phyloP scores from a whole-genome alignment of 2,888 invertebrate species.

The Mesoligia furuncula region DNA sequence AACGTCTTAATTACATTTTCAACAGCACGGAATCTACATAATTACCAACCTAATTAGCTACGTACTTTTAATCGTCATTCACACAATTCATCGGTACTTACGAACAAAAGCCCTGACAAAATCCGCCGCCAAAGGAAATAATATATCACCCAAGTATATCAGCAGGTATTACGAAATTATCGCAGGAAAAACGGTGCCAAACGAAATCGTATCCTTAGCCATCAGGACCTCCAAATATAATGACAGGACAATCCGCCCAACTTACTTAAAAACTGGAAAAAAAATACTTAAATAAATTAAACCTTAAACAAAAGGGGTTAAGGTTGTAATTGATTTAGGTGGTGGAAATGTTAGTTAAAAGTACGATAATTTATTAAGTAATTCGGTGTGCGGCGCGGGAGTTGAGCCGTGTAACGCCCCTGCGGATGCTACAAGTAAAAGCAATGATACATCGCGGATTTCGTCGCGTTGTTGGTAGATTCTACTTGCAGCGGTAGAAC shows the following conservation, averaged over 20 bases:
- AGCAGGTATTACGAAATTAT: conserved; percentile 66
- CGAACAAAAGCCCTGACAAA: conserved; percentile 53
- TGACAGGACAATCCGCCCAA: conserved; percentile 79
- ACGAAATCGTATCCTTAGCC: conserved; percentile 83
- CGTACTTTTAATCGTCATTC: conserved; percentile 6
- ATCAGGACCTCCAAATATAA: conserved; percentile 83
- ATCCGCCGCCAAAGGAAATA: conserved; percentile 56
- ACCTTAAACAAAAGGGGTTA: conserved; percentile 33
- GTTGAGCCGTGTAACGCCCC: conserved; percentile 81
- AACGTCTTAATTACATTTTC: conserved; percentile 30
- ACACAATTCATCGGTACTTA: neutral
- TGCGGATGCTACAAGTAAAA: conserved; percentile 86
- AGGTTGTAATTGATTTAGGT: conserved; percentile 45
- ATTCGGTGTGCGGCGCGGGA: conserved; percentile 76
- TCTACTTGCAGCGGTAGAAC: conserved; percentile 67
- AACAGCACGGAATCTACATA: conserved; percentile 14
- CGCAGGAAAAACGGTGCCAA: conserved; percentile 73
- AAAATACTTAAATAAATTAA: neutral
- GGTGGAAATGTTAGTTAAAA: conserved; percentile 42
- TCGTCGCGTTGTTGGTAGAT: conserved; percentile 78
- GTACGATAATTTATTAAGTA: conserved; percentile 79
- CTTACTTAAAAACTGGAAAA: conserved; percentile 34
- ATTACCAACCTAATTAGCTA: conserved; percentile 13
- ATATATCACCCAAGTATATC: conserved; percentile 56
- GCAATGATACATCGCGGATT: conserved; percentile 86